Conservation (phyloP, 2,888 invertebrate genomes). For the Brachylomia viminalis region DNA sequence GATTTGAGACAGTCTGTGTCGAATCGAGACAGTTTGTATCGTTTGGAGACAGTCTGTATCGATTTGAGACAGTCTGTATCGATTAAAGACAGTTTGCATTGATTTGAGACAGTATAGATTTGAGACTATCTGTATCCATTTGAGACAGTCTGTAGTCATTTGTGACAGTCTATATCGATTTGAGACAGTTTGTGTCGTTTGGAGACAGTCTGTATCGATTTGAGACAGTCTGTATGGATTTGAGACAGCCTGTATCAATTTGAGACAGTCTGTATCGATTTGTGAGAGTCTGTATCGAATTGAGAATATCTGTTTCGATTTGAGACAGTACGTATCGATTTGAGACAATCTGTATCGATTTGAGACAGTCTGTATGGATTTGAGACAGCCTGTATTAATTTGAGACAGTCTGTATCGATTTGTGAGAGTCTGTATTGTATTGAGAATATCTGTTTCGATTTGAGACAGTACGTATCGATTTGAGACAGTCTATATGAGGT, state of each 20-base stretch:
- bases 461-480: not conserved
- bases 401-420: not conserved
- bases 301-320: not conserved
- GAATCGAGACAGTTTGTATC: not conserved
- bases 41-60: not conserved
- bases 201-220: not conserved
- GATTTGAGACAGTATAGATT: not conserved
- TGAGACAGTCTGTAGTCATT: no score
- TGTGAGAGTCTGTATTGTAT: not conserved
- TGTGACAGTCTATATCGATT: not conserved
- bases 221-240: not conserved
- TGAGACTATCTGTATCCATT: no score
- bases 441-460: not conserved
- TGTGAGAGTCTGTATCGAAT: not conserved
- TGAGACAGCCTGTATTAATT: not conserved
- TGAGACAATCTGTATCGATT: not conserved
- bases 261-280: not conserved
- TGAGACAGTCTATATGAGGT: no score
- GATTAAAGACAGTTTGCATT: not conserved
- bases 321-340: not conserved
- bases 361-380: not conserved
- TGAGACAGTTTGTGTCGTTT: not conserved
- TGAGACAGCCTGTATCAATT: fast-evolving
- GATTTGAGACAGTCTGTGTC: fast-evolving
- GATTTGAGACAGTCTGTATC: not conserved